Evolutionary conservation across 2,888 invertebrate species (phyloP).

Genomic region (Aleiodes testaceus): DNA sequence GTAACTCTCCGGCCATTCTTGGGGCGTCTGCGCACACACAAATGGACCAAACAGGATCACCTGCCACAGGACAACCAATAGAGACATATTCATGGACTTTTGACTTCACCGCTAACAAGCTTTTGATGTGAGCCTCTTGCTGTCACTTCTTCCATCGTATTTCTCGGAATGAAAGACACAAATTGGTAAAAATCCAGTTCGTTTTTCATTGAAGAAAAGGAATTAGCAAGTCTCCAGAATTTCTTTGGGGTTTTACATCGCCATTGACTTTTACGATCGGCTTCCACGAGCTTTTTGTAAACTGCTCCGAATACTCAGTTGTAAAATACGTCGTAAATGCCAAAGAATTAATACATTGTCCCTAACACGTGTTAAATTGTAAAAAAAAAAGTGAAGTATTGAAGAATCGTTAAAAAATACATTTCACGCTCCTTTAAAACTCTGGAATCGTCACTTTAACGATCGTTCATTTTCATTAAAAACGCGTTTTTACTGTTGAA

Average conservation of each 20-base stretch:
- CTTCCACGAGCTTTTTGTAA: constrained; percentile 23
- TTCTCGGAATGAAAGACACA: constrained; percentile 18
- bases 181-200: neutral
- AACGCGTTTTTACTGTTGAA: neutral
- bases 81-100: constrained; percentile 35
- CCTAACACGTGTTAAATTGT: constrained; percentile 35
- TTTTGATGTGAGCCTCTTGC: constrained; percentile 49
- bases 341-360: constrained; percentile 56
- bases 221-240: constrained; percentile 9
- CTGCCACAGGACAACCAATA: constrained; percentile 43
- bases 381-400: neutral
- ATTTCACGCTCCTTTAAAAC: constrained; percentile 54
- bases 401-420: constrained; percentile 48
- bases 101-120: constrained; percentile 52
- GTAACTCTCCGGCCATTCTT: constrained; percentile 53
- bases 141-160: constrained; percentile 14
- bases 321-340: constrained; percentile 57
- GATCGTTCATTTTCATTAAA: constrained; percentile 55
- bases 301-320: constrained; percentile 34
- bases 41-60: constrained; percentile 44
- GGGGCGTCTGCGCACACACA: constrained; percentile 22
- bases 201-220: neutral
- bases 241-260: neutral
- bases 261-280: constrained; percentile 40
- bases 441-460: constrained; percentile 54